A percentile compares a stretch with the other conserved stretches of the same genome.
Evolutionary conservation across 2,797 vertebrate species (phyloP).

Genomic region (Bradypodion pumilum): DNA sequence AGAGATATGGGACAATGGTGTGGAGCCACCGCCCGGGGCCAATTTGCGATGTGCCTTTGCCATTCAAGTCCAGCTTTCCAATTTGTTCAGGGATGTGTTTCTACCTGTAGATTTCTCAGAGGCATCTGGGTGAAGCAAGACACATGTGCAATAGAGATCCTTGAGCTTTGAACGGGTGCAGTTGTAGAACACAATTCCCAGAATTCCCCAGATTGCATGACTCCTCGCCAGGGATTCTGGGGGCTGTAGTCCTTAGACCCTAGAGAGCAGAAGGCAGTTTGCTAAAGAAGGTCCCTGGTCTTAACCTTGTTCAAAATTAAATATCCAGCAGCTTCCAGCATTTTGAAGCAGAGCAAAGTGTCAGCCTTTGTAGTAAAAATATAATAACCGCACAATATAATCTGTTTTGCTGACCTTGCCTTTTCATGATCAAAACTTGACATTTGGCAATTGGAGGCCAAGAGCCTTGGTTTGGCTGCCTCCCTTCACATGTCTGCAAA

Average conservation of each 20-base stretch:
- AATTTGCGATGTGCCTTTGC: too few species aligned
- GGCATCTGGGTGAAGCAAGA: too few species aligned
- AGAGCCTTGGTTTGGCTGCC: slow-evolving; percentile 12
- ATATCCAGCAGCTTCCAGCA: neutral
- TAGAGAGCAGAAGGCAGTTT: neutral
- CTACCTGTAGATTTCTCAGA: too few species aligned
- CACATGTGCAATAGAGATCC: too few species aligned
- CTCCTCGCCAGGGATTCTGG: too few species aligned
- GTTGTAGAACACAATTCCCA: too few species aligned
- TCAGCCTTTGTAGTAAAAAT: slow-evolving; percentile 14
- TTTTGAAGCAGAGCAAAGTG: slow-evolving; percentile 11
- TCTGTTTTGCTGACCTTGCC: slow-evolving; percentile 19
- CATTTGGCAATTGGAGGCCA: slow-evolving; percentile 1
- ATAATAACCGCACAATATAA: neutral
- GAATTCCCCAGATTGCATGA: too few species aligned
- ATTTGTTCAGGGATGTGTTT: neutral
- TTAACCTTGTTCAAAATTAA: neutral
- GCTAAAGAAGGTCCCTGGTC: neutral
- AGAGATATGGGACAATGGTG: too few species aligned
- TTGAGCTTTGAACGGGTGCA: too few species aligned
- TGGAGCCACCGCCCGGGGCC: too few species aligned
- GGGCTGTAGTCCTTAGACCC: neutral
- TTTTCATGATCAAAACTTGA: slow-evolving; percentile 10
- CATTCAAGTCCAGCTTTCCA: neutral
- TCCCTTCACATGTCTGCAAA: neutral